These are phyloP conservation scores for Lipophrys pholis DNA, from an alignment of 2,113 vertebrate species.

Conservation along the genomic window DNA sequence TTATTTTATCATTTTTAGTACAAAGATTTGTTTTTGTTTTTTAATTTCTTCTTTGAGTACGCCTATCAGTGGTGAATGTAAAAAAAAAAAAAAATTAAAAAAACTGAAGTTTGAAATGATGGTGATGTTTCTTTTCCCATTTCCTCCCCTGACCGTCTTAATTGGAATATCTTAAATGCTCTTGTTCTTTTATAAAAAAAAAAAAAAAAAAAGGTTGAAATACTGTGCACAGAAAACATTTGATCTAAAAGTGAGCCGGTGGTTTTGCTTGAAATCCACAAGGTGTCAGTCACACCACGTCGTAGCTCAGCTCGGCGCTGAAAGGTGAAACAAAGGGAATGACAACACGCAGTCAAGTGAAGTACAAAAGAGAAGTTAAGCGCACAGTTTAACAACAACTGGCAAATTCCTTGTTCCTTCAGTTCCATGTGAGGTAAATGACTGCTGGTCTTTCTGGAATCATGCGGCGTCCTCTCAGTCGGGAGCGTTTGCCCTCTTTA, in stretches of 20 bases:
- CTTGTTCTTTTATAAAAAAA: too few relatives aligned
- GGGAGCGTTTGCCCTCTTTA: not conserved
- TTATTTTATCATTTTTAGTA: constrained; percentile 84
- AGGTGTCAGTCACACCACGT: constrained; percentile 68
- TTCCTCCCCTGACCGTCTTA: not conserved
- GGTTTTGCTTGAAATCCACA: constrained; percentile 52
- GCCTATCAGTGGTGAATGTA: constrained; percentile 88
- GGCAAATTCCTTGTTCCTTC: not conserved
- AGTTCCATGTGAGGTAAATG: not conserved
- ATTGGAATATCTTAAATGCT: not conserved
- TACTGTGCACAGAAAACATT: too few relatives aligned
- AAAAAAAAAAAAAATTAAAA: constrained; percentile 88
- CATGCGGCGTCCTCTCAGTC: not conserved
- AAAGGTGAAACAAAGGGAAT: not conserved
- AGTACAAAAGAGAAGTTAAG: not conserved
- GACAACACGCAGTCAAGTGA: not conserved
- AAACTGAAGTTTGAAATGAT: constrained; percentile 79
- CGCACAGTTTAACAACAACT: too few relatives aligned
- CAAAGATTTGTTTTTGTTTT: constrained; percentile 74
- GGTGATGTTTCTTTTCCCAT: constrained; percentile 35
- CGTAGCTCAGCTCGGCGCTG: not conserved
- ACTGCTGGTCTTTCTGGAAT: not conserved
- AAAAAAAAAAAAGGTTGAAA: too few relatives aligned
- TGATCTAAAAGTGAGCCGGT: not conserved
- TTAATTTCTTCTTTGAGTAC: constrained; percentile 79